Conservation (phyloP, 2,797 vertebrate genomes). For the Lutjanus campechanus region DNA sequence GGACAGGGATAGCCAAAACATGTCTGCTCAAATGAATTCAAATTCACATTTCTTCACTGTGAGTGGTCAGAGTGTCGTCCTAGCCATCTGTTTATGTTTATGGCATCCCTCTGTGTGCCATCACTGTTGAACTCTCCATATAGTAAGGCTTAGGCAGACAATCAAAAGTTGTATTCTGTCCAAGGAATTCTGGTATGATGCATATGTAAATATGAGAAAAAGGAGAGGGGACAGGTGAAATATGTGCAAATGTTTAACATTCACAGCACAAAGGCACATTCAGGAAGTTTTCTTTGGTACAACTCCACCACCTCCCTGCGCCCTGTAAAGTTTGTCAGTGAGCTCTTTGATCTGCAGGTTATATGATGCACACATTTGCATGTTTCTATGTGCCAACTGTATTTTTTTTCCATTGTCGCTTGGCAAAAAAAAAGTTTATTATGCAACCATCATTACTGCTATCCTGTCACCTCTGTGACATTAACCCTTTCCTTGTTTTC, state of each 20-base stretch:
- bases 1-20: neutral
- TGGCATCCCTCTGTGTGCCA: conserved; percentile 22
- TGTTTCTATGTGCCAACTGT: conserved; percentile 30
- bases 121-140: conserved; percentile 15
- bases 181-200: conserved; percentile 14
- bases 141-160: conserved; percentile 33
- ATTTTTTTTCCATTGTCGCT: conserved; percentile 21
- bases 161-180: conserved; percentile 20
- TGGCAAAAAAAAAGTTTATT: conserved; percentile 18
- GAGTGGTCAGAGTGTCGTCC: neutral
- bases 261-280: conserved; percentile 35
- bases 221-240: conserved; percentile 14
- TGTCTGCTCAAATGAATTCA: conserved; percentile 18
- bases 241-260: conserved; percentile 27
- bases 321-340: conserved; percentile 36
- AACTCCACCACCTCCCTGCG: conserved; percentile 8
- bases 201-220: conserved; percentile 30
- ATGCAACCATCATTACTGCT: neutral
- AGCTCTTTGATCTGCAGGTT: conserved; percentile 53
- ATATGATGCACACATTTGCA: conserved; percentile 35
- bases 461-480: neutral
- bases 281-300: conserved; percentile 15
- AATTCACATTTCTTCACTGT: conserved; percentile 22
- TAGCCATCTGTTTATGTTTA: conserved; percentile 16
- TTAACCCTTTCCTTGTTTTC: conserved; percentile 9